Conservation (phyloP, 1,140 invertebrate species). For the Patella vulgata region DNA sequence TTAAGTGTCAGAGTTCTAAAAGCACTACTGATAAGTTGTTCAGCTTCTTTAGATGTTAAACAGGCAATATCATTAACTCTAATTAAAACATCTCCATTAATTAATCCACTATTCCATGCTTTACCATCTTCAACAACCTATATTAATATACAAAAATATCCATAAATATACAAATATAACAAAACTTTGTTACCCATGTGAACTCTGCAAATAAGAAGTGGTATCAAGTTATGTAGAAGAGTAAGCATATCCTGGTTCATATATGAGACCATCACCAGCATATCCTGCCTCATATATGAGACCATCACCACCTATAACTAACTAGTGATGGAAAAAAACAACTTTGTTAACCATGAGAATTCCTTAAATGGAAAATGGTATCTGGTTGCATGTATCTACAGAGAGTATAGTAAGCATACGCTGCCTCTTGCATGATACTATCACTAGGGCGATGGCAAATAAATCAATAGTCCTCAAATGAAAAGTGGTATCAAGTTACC, state of each 20-base stretch:
- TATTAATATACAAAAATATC: background rate
- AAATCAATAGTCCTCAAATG: no score
- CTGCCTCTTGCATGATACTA: no score
- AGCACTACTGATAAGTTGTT: conserved; percentile 25
- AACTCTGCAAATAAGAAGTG: background rate
- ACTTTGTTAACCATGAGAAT: no score
- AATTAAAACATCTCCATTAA: conserved; percentile 24
- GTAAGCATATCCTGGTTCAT: background rate
- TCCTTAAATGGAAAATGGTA: no score
- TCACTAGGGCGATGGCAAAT: no score
- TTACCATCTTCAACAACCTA: conserved; percentile 17
- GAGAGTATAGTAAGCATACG: no score
- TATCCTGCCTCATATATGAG: background rate
- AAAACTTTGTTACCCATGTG: background rate
- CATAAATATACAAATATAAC: no score
- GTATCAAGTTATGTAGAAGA: background rate
- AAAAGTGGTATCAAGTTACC: no score
- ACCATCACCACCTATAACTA: background rate
- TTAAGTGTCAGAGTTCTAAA: conserved; percentile 32
- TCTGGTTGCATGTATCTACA: no score
- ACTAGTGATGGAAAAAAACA: no score
- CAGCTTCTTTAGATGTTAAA: conserved; percentile 9
- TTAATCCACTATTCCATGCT: conserved; percentile 8
- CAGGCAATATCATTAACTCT: conserved; percentile 34
- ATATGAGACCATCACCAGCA: conserved; percentile 2